phyloP scores from a whole-genome alignment of 2,888 invertebrate genomes.

The Blera fallax region DNA sequence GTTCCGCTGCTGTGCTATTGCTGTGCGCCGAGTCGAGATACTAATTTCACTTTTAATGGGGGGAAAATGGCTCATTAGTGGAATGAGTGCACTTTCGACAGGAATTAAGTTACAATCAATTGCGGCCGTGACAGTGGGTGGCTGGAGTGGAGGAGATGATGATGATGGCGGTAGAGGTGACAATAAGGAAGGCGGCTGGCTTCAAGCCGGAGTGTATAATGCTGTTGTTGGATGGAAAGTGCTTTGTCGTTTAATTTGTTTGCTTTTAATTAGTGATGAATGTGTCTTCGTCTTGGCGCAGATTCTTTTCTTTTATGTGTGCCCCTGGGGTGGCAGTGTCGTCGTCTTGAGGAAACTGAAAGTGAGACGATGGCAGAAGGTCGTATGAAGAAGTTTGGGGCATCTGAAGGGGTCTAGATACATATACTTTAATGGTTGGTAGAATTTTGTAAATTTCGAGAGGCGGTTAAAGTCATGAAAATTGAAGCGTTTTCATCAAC shows the following conservation, averaged over 20 bases:
- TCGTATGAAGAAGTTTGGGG: too few species aligned
- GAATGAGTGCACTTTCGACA: conserved; percentile 72
- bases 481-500: too few species aligned
- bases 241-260: conserved; percentile 66
- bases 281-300: conserved; percentile 44
- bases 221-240: conserved; percentile 39
- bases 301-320: conserved; percentile 11
- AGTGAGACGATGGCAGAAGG: background rate
- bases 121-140: conserved; percentile 71
- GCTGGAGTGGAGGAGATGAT: conserved; percentile 11
- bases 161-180: conserved; percentile 36
- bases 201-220: background rate
- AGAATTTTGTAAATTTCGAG: too few species aligned
- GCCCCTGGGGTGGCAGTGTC: background rate
- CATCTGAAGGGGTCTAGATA: too few species aligned
- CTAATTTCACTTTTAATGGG: conserved; percentile 72
- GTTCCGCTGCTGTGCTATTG: conserved; percentile 1
- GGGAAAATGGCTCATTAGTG: conserved; percentile 72
- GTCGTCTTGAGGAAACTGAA: background rate
- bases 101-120: conserved; percentile 72
- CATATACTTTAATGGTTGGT: too few species aligned
- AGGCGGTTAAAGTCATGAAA: too few species aligned
- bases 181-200: conserved; percentile 28
- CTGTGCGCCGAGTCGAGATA: conserved; percentile 32
- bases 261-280: conserved; percentile 67